Base-by-base conservation (phyloP, 2,113 vertebrate species). In the Arenaria interpres region DNA sequence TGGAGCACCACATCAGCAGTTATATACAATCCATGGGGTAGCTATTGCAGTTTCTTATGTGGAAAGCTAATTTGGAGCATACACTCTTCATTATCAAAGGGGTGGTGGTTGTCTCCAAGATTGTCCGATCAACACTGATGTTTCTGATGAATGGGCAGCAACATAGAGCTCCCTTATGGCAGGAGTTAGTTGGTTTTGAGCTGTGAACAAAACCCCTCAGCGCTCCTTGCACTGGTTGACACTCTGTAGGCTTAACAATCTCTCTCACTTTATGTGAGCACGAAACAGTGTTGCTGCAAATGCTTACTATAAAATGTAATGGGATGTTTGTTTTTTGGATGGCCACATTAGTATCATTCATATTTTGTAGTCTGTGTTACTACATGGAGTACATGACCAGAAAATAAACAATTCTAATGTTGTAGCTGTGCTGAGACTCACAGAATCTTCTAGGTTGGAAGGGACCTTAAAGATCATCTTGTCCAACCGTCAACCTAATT, bases 271-370 rank as follows among this genome's bases (percentile, higher is more conserved):
- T 28, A 41, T 14, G 8, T 66, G 60, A 77, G 30, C 41, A 57
- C 0, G 5, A 63, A 91, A 54, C 56, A 62, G 20, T 30, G 19
- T 48, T 85, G 56, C 57, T 71, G 23, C 24, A 14, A 79, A 10
- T 4, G 19, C 71, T 89, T 81, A 28, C 50, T 72, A 11, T 43
- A 72, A 64, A 92, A 89, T 71, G 24, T 9, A 66, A 80, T 12
- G 28, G 23, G 7, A 33, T 63, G 10, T 67, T 93, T 87, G 68
- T 20, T 72, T 91, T 88, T 85, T 78, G 64, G 50, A 43, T 88
- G 39, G 56, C 24, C 33, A n/a, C 14, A 5, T 84, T 54, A 51
- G 25, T 84, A 43, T 87, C 0, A 15, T 37, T 54, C 0, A 0
- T 87, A 22, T 87, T 78, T 30, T 74, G 48, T 54, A 78, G 59